Base-by-base conservation (phyloP, 2,113 vertebrate species). In the Melospiza georgiana region DNA sequence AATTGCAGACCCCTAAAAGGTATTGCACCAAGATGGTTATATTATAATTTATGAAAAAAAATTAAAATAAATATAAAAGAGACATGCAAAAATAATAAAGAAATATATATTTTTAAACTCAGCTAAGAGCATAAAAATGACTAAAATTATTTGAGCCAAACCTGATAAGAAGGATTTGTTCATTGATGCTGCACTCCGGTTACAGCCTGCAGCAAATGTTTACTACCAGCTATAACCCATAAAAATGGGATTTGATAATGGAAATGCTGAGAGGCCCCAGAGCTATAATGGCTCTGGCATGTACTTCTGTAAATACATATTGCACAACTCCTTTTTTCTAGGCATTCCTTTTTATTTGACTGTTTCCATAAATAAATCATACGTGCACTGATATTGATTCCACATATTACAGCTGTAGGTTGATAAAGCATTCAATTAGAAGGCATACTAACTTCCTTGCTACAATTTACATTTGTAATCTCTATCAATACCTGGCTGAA, bases 241-340 rank as follows among this genome's bases (percentile, higher is more conserved):
- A 95, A 95, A 95, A 97, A 93, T 44, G 51, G 65, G 72, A 94
- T 91, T 96, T 94, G 87, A 94, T 95, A 94, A 93, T 83, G 87
- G 90, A 95, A 96, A 85, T 77, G 82, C 82, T 76, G 59, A 95
- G 59, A 90, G 43, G 88, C 63, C 77, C 75, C 59, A 62, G 25
- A 93, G 85, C 59, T 90, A 57, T 74, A 94, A 80, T 37, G 33
- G 78, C 39, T 84, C 78, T 91, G 71, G 67, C 63, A 83, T 37
- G 61, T 85, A 88, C 43, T 74, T 43, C 78, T 91, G 71, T 90
- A 96, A 95, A 93, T 90, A 93, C 35, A 83, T 73, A 93, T 11
- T 63, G 41, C 58, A 16, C 54, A 76, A 54, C 24, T 66, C 41
- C 79, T 79, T 52, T 75, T 86, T 72, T 10, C 43, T 74, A 89